These are phyloP conservation scores for Cynoglossus semilaevis DNA, from an alignment of 2,113 vertebrate species.

Conservation along the genomic window DNA sequence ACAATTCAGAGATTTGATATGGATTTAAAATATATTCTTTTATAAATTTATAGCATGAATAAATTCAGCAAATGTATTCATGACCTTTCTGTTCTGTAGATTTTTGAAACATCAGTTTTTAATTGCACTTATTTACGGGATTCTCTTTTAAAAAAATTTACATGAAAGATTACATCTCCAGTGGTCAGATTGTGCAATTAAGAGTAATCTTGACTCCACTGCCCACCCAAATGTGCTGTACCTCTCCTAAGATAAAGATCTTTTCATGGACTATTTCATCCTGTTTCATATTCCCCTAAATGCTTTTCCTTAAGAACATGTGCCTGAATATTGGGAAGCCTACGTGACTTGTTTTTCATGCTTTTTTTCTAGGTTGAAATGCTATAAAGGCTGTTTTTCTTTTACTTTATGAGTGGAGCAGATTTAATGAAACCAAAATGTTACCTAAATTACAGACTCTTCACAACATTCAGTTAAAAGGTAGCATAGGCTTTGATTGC, in stretches of 20 bases:
- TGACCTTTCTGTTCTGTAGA: too few relatives aligned
- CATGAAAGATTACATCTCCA: constrained; percentile 26
- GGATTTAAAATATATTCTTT: not conserved
- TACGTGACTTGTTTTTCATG: not conserved
- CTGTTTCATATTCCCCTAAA: constrained; percentile 3
- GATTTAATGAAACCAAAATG: constrained; percentile 30
- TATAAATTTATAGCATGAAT: not conserved
- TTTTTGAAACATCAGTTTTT: too few relatives aligned
- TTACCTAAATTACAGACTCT: constrained; percentile 8
- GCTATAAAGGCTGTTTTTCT: constrained; percentile 1
- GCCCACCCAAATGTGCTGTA: constrained; percentile 35
- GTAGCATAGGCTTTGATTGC: constrained; percentile 24
- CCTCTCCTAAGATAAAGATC: constrained; percentile 60
- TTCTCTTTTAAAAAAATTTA: not conserved
- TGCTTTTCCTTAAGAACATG: not conserved
- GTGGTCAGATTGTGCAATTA: constrained; percentile 44
- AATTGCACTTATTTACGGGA: not conserved
- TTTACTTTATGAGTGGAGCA: constrained; percentile 1
- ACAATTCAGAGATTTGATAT: not conserved
- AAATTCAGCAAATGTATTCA: not conserved
- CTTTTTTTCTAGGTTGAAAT: not conserved
- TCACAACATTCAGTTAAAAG: constrained; percentile 21
- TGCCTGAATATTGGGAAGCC: not conserved
- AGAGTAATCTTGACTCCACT: constrained; percentile 23
- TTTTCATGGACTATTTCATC: constrained; percentile 37